Conservation (phyloP, 1,140 invertebrate genomes). For the Brachionus plicatilis region DNA sequence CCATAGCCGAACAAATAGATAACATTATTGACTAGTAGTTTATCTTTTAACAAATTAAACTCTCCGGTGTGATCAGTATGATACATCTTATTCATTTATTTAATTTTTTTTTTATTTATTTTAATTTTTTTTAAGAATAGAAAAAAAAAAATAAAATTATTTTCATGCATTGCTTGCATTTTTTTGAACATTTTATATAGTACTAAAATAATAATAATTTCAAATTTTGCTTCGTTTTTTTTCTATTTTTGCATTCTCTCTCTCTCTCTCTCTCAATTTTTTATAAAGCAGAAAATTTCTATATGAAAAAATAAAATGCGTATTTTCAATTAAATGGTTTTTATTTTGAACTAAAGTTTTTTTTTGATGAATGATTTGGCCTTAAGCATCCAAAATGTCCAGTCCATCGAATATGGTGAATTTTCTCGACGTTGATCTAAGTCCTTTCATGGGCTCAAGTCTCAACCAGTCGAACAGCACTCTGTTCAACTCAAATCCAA, state of each 20-base stretch:
- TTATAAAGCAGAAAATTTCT: not conserved
- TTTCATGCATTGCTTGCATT: not conserved
- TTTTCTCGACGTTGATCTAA: slow-evolving; percentile 9
- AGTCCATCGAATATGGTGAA: not conserved
- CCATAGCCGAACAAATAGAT: slow-evolving; percentile 40
- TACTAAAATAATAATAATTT: not conserved
- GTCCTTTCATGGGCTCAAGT: not conserved
- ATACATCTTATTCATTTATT: not conserved
- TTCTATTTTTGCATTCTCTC: not conserved
- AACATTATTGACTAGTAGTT: not conserved
- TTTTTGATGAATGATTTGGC: not conserved
- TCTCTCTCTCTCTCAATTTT: not conserved
- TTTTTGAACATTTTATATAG: not conserved
- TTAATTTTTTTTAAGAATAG: not conserved
- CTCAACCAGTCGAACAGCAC: not conserved
- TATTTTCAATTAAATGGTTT: slow-evolving; percentile 6
- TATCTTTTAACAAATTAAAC: not conserved
- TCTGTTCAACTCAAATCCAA: not conserved
- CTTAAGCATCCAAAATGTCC: not conserved
- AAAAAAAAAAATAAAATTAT: not conserved
- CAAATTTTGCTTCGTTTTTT: not conserved
- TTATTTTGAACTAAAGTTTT: not conserved
- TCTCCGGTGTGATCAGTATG: not conserved
- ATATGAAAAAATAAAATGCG: not conserved
- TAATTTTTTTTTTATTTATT: not conserved